Conservation (phyloP, 2,888 invertebrate genomes). For the Microctonus hyperodae region DNA sequence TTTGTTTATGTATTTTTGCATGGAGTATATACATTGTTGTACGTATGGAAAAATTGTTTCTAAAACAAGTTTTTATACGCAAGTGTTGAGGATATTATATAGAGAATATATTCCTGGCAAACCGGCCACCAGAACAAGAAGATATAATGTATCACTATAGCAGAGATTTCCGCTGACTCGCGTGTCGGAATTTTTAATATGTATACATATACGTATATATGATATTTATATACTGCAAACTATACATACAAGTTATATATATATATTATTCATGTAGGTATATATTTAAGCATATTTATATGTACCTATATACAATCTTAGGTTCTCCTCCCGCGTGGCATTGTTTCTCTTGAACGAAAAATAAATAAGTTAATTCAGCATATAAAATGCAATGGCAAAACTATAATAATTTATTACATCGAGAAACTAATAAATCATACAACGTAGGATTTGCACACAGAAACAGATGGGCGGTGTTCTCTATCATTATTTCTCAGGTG, state of each 20-base stretch:
- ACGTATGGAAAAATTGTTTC: neutral
- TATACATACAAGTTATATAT: too few relatives aligned
- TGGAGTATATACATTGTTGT: neutral
- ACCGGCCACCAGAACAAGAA: neutral
- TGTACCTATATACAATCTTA: neutral
- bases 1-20: neutral
- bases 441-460: neutral
- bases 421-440: slow-evolving; percentile 16
- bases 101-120: neutral
- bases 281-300: neutral
- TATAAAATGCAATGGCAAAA: slow-evolving; percentile 2
- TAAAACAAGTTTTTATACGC: neutral
- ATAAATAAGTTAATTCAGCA: neutral
- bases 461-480: slow-evolving; percentile 13
- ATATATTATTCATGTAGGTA: neutral
- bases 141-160: slow-evolving; percentile 5
- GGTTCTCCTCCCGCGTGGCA: neutral
- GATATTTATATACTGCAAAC: too few relatives aligned
- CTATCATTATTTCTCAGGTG: slow-evolving; percentile 24
- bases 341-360: neutral
- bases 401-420: slow-evolving; percentile 18
- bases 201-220: neutral
- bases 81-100: neutral
- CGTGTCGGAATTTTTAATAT: slow-evolving; percentile 15
- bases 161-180: slow-evolving; percentile 15